These are phyloP conservation scores for Drosophila oshimai DNA, from an alignment of 1,140 invertebrate species.

Conservation along the genomic window DNA sequence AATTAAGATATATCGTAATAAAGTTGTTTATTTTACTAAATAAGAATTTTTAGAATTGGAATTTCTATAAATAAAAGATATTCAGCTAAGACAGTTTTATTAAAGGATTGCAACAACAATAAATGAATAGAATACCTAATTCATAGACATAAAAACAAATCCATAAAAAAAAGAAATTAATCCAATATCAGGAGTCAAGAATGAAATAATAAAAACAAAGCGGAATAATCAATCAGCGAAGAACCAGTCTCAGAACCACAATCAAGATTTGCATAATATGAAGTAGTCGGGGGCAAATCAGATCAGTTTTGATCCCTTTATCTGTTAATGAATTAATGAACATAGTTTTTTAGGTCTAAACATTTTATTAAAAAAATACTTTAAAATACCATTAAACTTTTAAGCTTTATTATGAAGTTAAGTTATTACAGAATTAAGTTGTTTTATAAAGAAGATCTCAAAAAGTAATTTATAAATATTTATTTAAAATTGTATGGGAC, in stretches of 20 bases:
- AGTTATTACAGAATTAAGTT: not conserved
- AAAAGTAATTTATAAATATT: too few species aligned
- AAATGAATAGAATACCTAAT: not conserved
- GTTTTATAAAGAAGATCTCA: not conserved
- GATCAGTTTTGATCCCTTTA: not conserved
- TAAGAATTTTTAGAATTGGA: too few species aligned
- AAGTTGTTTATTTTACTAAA: too few species aligned
- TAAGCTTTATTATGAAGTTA: not conserved
- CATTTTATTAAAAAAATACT: too few species aligned
- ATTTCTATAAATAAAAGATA: too few species aligned
- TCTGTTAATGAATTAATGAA: not conserved
- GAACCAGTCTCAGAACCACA: constrained; percentile 6
- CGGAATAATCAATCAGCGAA: constrained; percentile 9
- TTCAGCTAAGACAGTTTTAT: too few species aligned
- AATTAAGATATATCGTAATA: too few species aligned
- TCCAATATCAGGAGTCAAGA: not conserved
- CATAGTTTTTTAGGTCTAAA: too few species aligned
- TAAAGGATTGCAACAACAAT: too few species aligned
- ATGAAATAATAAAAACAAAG: constrained; percentile 20
- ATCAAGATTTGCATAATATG: constrained; percentile 5
- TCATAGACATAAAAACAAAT: not conserved
- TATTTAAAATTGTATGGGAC: too few species aligned
- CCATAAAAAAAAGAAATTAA: not conserved
- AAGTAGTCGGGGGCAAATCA: not conserved
- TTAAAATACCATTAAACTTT: not conserved